Evolutionary conservation across 2,797 vertebrate species (phyloP).

Genomic region (Huso huso): DNA sequence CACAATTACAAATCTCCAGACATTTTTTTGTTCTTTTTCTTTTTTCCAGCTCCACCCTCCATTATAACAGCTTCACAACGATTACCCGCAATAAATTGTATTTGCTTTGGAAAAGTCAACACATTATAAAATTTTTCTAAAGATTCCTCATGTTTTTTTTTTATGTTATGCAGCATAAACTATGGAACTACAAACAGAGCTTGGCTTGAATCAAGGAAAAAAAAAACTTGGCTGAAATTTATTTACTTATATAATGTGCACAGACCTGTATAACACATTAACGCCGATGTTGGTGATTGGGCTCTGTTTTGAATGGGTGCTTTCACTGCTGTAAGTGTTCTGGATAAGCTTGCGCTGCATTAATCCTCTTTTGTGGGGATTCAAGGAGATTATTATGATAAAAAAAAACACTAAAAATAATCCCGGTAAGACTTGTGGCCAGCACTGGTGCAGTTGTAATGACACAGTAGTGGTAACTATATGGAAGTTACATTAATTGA

Average conservation of each 20-base stretch:
- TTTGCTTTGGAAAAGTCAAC: conserved; percentile 1
- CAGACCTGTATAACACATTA: not conserved
- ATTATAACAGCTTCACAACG: not conserved
- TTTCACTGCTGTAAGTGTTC: too few relatives aligned
- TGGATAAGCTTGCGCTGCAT: too few relatives aligned
- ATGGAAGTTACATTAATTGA: too few relatives aligned
- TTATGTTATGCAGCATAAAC: not conserved
- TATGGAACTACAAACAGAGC: not conserved
- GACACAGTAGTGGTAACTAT: too few relatives aligned
- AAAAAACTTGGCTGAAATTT: not conserved
- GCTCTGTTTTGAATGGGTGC: too few relatives aligned
- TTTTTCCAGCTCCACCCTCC: not conserved
- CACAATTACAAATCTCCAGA: not conserved
- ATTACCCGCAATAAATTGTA: not conserved
- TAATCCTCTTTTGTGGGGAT: too few relatives aligned
- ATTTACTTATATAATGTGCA: not conserved
- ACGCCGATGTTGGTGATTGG: too few relatives aligned
- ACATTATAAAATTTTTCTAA: not conserved
- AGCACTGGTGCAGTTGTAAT: too few relatives aligned
- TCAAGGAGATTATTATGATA: too few relatives aligned
- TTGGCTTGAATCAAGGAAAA: not conserved
- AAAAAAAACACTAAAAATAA: too few relatives aligned
- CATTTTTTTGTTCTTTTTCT: not conserved
- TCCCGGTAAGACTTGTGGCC: too few relatives aligned
- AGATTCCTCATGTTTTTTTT: not conserved